Evolutionary conservation across 2,797 vertebrate genomes (phyloP).

Genomic region (Botia kubotai): DNA sequence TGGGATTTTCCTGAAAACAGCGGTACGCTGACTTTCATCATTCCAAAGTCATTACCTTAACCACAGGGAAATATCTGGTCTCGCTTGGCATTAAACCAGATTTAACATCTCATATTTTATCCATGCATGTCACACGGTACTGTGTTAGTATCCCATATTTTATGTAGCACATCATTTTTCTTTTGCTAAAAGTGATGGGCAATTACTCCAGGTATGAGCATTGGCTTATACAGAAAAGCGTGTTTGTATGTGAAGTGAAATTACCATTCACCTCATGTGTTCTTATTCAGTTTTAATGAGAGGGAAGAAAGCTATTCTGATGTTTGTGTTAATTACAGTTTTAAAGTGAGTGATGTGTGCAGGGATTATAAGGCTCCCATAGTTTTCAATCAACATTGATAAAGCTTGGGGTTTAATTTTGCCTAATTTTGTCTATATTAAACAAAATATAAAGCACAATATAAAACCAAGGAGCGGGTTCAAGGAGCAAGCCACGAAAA

Average conservation of each 20-base stretch:
- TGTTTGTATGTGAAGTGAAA: slow-evolving; percentile 9
- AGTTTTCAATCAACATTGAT: slow-evolving; percentile 28
- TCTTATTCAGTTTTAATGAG: slow-evolving; percentile 33
- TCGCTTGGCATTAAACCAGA: slow-evolving; percentile 40
- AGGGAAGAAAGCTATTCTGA: slow-evolving; percentile 44
- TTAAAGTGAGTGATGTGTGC: slow-evolving; percentile 36
- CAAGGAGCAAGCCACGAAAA: background rate
- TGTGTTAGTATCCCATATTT: background rate
- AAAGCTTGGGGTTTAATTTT: slow-evolving; percentile 31
- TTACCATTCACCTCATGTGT: slow-evolving; percentile 29
- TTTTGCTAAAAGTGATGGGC: slow-evolving; percentile 8
- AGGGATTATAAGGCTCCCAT: slow-evolving; percentile 21
- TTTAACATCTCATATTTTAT: slow-evolving; percentile 37
- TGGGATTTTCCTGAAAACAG: slow-evolving; percentile 32
- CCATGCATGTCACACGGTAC: slow-evolving; percentile 26
- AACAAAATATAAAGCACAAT: slow-evolving; percentile 26
- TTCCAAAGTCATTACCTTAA: slow-evolving; percentile 32
- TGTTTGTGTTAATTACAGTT: slow-evolving; percentile 50
- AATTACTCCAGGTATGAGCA: slow-evolving; percentile 35
- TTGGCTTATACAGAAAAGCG: slow-evolving; percentile 10
- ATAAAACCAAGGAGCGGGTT: background rate
- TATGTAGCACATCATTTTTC: slow-evolving; percentile 5
- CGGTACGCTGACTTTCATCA: slow-evolving; percentile 31
- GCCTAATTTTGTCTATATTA: background rate
- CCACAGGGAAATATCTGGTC: slow-evolving; percentile 29